Evolutionary conservation across 1,140 invertebrate species (phyloP).

Genomic region (Argopecten irradians): DNA sequence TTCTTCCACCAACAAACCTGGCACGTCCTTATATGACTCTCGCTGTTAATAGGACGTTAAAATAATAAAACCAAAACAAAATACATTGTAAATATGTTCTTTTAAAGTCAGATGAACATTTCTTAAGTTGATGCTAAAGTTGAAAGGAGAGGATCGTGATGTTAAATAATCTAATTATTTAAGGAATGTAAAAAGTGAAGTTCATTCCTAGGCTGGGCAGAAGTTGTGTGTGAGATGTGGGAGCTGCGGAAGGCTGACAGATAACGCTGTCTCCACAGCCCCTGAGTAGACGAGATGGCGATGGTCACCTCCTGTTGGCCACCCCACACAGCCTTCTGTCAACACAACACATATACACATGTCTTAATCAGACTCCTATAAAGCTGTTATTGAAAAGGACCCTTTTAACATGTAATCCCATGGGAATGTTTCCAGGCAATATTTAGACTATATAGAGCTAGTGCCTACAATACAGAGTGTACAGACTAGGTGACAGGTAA

Average conservation of each 20-base stretch:
- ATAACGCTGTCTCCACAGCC: background rate
- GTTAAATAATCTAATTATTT: background rate
- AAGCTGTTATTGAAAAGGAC: constrained; percentile 19
- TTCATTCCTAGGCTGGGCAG: background rate
- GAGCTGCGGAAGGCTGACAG: background rate
- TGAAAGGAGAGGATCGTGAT: background rate
- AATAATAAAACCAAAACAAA: too few relatives aligned
- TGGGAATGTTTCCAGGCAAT: background rate
- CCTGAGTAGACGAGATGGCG: background rate
- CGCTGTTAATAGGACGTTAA: too few relatives aligned
- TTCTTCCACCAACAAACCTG: too few relatives aligned
- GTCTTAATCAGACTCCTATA: background rate
- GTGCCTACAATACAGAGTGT: too few relatives aligned
- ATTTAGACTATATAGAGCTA: too few relatives aligned
- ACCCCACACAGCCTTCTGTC: background rate
- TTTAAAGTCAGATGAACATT: background rate
- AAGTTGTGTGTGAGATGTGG: background rate
- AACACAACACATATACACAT: constrained; percentile 22
- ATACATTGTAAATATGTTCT: background rate
- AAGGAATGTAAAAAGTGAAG: background rate
- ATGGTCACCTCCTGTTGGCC: background rate
- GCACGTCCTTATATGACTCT: too few relatives aligned
- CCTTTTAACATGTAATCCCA: constrained; percentile 5
- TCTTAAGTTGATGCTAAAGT: too few relatives aligned
- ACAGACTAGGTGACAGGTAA: too few relatives aligned